phyloP scores from a whole-genome alignment of 2,888 invertebrate species.

The Spilarctia lutea region DNA sequence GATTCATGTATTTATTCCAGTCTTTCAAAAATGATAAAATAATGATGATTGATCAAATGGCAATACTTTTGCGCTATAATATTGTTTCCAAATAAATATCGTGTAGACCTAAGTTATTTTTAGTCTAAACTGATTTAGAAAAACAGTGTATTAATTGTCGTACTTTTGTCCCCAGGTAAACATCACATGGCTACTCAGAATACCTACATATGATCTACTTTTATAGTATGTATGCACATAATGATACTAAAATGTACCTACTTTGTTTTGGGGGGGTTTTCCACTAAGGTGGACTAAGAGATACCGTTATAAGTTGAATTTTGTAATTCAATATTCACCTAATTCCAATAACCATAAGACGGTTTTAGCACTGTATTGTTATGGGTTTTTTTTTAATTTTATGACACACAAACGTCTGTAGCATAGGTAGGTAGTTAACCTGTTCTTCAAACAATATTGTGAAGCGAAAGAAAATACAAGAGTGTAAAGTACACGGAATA shows the following conservation, averaged over 20 bases:
- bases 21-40: background rate
- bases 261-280: background rate
- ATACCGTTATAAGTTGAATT: background rate
- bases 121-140: background rate
- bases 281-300: background rate
- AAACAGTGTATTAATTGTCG: background rate
- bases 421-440: background rate
- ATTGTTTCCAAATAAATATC: background rate
- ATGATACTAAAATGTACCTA: background rate
- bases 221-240: constrained; percentile 1
- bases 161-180: constrained; percentile 20
- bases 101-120: background rate
- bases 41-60: too few relatives aligned
- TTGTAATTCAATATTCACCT: background rate
- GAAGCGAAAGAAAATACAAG: background rate
- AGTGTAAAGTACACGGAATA: background rate
- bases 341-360: background rate
- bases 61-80: background rate
- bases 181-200: background rate
- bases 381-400: background rate
- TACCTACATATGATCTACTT: background rate
- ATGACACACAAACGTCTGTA: background rate
- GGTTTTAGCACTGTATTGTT: background rate
- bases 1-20: background rate
- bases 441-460: background rate